A percentile compares a stretch with the other conserved stretches of the same genome.
Conservation (phyloP, 2,888 invertebrate species). For the Brenthis hecate region DNA sequence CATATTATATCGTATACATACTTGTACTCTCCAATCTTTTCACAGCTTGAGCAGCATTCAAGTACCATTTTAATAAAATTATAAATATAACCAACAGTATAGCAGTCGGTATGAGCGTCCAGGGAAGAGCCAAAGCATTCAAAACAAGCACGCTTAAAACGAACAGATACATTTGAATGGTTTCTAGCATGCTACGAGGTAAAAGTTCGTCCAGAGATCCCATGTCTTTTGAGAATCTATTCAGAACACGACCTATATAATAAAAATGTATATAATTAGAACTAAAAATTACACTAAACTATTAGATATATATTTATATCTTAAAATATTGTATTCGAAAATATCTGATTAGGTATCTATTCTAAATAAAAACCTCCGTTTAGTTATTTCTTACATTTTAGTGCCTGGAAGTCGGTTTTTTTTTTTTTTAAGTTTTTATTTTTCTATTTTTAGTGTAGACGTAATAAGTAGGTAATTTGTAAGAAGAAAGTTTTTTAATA, state of each 20-base stretch:
- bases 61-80: constrained; percentile 85
- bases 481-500: too few species aligned
- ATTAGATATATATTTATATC: too few species aligned
- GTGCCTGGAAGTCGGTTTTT: too few species aligned
- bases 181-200: constrained; percentile 85
- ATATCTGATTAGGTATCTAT: too few species aligned
- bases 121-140: constrained; percentile 69
- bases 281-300: too few species aligned
- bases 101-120: constrained; percentile 68
- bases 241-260: constrained; percentile 82
- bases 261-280: background rate
- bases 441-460: too few species aligned
- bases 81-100: constrained; percentile 81
- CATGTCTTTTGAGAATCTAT: constrained; percentile 92
- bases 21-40: constrained; percentile 88
- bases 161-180: constrained; percentile 79
- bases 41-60: constrained; percentile 88
- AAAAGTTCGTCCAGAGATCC: constrained; percentile 89
- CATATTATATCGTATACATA: constrained; percentile 56
- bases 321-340: too few species aligned
- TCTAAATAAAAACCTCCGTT: too few species aligned
- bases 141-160: constrained; percentile 63
- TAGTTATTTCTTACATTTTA: too few species aligned
- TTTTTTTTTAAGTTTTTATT: too few species aligned
- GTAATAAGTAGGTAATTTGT: too few species aligned